Conservation (phyloP, 2,113 vertebrate genomes). For the Motacilla alba region DNA sequence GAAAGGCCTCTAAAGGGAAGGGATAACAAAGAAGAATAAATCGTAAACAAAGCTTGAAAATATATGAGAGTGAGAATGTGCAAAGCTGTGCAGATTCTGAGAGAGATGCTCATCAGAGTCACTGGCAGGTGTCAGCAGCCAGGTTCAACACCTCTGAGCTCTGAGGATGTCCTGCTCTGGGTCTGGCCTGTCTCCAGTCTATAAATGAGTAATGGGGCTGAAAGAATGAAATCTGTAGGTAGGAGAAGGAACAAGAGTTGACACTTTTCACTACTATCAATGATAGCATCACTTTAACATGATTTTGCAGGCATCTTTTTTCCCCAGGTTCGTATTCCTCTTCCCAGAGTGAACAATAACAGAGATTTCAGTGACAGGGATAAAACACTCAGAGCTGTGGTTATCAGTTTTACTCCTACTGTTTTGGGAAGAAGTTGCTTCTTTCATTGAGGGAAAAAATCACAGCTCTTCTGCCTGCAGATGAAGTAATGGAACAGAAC, state of each 20-base stretch:
- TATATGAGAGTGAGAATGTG: not conserved
- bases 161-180: not conserved
- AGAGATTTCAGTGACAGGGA: not conserved
- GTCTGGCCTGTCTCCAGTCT: not conserved
- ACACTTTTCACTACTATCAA: not conserved
- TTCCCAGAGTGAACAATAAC: not conserved
- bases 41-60: not conserved
- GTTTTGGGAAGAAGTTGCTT: not conserved
- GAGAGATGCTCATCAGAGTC: not conserved
- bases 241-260: not conserved
- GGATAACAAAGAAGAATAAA: not conserved
- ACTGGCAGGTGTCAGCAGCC: not conserved
- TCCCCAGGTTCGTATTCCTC: not conserved
- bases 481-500: not conserved
- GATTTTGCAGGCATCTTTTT: not conserved
- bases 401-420: not conserved
- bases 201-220: not conserved
- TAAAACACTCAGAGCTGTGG: not conserved
- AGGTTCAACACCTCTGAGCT: not conserved
- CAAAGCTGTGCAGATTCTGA: not conserved
- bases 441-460: not conserved
- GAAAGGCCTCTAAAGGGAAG: constrained; percentile 1
- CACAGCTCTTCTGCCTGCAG: not conserved
- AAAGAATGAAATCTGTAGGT: not conserved
- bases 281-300: not conserved